A percentile compares a stretch with the other conserved stretches of the same genome.
Conservation (phyloP, 2,113 vertebrate species). For the Periophthalmodon schlosseri region DNA sequence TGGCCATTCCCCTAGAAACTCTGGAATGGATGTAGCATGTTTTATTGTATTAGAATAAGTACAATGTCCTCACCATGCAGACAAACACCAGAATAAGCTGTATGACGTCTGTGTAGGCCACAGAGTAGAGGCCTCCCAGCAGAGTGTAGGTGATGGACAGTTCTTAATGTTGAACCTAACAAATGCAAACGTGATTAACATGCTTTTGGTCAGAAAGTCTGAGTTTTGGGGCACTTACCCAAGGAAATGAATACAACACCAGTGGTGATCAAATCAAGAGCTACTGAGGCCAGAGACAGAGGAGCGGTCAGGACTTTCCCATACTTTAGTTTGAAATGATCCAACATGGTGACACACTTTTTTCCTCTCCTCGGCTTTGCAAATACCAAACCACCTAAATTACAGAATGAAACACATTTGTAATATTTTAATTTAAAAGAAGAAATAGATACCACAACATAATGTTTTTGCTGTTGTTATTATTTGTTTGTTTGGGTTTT, state of each 20-base stretch:
- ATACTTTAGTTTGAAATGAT: neutral
- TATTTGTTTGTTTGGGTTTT: no score
- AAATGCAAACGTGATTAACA: neutral
- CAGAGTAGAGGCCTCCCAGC: neutral
- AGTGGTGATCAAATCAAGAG: neutral
- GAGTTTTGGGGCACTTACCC: neutral
- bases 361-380: neutral
- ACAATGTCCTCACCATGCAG: neutral
- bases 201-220: no score
- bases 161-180: neutral
- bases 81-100: neutral
- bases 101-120: conserved; percentile 8
- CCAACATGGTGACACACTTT: conserved; percentile 1
- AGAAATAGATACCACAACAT: no score
- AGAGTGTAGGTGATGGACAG: neutral
- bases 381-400: neutral
- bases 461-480: no score
- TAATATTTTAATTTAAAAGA: no score
- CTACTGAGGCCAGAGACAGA: neutral
- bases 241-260: neutral
- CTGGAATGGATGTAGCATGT: no score
- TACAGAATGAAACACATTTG: neutral
- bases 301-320: neutral
- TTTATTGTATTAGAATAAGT: no score
- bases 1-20: no score